These are phyloP conservation scores for Leiothrix lutea DNA, from an alignment of 2,113 vertebrate genomes.

Conservation along the genomic window DNA sequence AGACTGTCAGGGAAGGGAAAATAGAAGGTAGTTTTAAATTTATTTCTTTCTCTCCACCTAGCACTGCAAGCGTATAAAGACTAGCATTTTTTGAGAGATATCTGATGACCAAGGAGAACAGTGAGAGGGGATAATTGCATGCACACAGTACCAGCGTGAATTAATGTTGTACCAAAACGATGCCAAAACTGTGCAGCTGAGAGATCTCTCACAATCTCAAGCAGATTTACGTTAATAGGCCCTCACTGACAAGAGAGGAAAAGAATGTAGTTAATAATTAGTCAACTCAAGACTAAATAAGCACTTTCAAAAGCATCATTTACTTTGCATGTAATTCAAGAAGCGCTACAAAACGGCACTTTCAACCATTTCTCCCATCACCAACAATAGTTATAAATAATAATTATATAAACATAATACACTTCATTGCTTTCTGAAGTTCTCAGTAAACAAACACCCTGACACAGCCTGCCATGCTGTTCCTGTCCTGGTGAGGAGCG, in stretches of 20 bases:
- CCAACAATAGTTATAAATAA: slow-evolving; percentile 28
- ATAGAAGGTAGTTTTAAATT: not conserved
- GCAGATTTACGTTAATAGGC: not conserved
- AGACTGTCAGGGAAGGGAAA: not conserved
- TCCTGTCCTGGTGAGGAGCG: not conserved
- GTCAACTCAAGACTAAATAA: slow-evolving; percentile 51
- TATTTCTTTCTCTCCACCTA: not conserved
- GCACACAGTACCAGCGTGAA: not conserved
- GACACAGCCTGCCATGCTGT: not conserved
- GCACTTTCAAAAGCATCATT: slow-evolving; percentile 35
- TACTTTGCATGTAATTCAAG: not conserved
- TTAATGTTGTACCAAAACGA: not conserved
- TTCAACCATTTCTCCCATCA: slow-evolving; percentile 8
- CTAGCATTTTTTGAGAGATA: not conserved
- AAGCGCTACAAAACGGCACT: not conserved
- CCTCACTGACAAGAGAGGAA: slow-evolving; percentile 26
- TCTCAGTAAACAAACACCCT: not conserved
- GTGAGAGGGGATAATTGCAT: not conserved
- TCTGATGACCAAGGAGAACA: not conserved
- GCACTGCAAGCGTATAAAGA: not conserved
- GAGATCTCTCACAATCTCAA: not conserved
- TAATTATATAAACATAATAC: not conserved
- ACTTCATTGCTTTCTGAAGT: not conserved
- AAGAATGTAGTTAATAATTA: slow-evolving; percentile 30
- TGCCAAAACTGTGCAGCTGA: not conserved